Percentiles rank a stretch among this genome's conserved stretches.
Conservation (phyloP, 1,140 invertebrate species). For the Sinonovacula constricta region DNA sequence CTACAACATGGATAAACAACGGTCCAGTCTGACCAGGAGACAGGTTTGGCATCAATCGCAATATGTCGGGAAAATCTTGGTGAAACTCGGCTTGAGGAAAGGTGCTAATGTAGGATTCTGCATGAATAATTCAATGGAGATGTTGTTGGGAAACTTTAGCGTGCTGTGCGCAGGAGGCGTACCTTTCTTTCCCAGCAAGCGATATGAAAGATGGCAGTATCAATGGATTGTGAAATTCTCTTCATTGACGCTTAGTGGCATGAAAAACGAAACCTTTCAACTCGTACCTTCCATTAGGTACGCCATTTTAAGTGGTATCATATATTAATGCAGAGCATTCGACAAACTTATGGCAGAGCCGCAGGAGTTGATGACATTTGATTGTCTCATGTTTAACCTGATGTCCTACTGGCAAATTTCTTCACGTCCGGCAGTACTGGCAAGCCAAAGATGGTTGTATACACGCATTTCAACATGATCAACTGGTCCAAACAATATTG, state of each 20-base stretch:
- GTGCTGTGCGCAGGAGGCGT: slow-evolving; percentile 27
- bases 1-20: slow-evolving; percentile 10
- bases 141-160: slow-evolving; percentile 11
- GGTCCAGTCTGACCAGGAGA: slow-evolving; percentile 11
- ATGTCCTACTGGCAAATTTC: too few species aligned
- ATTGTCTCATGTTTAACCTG: too few species aligned
- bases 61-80: slow-evolving; percentile 4
- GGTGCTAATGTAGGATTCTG: slow-evolving; percentile 23
- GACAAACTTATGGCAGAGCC: too few species aligned
- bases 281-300: slow-evolving; percentile 4
- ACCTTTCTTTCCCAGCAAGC: slow-evolving; percentile 14
- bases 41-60: slow-evolving; percentile 14
- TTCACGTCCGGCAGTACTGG: slow-evolving; percentile 46
- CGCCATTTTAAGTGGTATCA: slow-evolving; percentile 6
- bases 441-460: slow-evolving; percentile 20
- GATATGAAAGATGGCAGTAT: slow-evolving; percentile 47
- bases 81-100: slow-evolving; percentile 29
- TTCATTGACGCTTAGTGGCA: too few species aligned
- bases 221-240: too few species aligned
- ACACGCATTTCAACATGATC: slow-evolving; percentile 27
- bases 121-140: slow-evolving; percentile 47
- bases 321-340: too few species aligned
- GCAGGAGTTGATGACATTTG: too few species aligned
- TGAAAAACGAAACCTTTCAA: too few species aligned
- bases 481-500: slow-evolving; percentile 32